Conservation (phyloP, 2,888 invertebrate species). For the Himalopsyche kuldschensis region DNA sequence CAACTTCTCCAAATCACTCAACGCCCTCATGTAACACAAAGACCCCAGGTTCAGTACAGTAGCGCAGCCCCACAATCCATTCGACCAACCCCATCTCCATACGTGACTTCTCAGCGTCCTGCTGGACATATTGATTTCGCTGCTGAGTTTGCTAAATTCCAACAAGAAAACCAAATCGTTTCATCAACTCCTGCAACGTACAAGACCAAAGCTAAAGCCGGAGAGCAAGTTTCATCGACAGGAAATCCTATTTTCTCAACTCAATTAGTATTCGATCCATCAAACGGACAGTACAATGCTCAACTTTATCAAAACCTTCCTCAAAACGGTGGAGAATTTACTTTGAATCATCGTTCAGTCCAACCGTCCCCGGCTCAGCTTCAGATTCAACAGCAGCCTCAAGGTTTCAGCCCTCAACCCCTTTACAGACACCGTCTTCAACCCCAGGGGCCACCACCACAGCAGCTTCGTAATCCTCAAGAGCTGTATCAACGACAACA, state of each 20-base stretch:
- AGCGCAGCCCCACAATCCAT: slow-evolving; percentile 44
- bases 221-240: slow-evolving; percentile 49
- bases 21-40: slow-evolving; percentile 49
- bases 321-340: slow-evolving; percentile 71
- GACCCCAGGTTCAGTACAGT: slow-evolving; percentile 35
- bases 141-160: slow-evolving; percentile 75
- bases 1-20: slow-evolving; percentile 65
- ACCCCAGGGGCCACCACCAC: slow-evolving; percentile 44
- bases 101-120: slow-evolving; percentile 45
- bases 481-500: slow-evolving; percentile 65
- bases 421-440: slow-evolving; percentile 56
- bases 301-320: slow-evolving; percentile 76
- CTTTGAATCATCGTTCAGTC: slow-evolving; percentile 68
- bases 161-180: slow-evolving; percentile 64
- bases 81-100: slow-evolving; percentile 46
- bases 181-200: slow-evolving; percentile 57
- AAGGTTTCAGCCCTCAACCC: slow-evolving; percentile 48
- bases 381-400: slow-evolving; percentile 56
- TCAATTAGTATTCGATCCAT: slow-evolving; percentile 75
- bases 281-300: slow-evolving; percentile 77
- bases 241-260: slow-evolving; percentile 74
- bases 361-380: slow-evolving; percentile 68
- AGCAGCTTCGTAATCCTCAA: slow-evolving; percentile 50
- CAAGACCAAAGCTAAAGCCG: slow-evolving; percentile 50
- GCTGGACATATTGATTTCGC: slow-evolving; percentile 65